phyloP scores from a whole-genome alignment of 2,888 invertebrate genomes.

The Argyra leucocephala region DNA sequence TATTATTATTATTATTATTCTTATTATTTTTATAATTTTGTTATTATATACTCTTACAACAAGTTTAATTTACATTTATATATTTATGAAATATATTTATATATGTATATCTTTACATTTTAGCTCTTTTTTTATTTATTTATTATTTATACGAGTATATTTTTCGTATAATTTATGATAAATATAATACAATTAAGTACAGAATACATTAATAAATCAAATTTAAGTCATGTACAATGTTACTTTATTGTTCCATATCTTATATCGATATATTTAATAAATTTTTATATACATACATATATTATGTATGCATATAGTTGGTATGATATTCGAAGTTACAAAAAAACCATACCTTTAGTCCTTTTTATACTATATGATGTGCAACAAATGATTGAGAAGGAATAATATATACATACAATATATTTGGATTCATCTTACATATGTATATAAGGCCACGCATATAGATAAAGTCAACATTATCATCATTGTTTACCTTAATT shows the following conservation, averaged over 20 bases:
- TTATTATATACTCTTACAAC: too few species aligned
- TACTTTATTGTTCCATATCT: neutral
- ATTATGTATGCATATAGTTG: neutral
- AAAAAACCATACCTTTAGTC: too few species aligned
- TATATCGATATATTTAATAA: neutral
- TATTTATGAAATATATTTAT: too few species aligned
- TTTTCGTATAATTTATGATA: neutral
- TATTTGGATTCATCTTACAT: neutral
- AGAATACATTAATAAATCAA: slow-evolving; percentile 6
- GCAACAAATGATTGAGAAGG: neutral
- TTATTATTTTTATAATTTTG: too few species aligned
- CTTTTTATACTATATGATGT: neutral
- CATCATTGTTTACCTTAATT: too few species aligned
- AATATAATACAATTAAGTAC: neutral
- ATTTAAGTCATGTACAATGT: slow-evolving; percentile 1
- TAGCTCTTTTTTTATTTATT: neutral
- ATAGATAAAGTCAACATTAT: too few species aligned
- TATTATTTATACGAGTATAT: neutral
- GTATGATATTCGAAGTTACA: neutral
- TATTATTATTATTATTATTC: too few species aligned
- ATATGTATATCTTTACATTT: too few species aligned
- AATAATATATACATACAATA: neutral
- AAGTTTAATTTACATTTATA: too few species aligned
- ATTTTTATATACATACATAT: neutral
- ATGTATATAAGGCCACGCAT: too few species aligned